phyloP scores from a whole-genome alignment of 2,113 vertebrate genomes.

The Atlantisia rogersi region DNA sequence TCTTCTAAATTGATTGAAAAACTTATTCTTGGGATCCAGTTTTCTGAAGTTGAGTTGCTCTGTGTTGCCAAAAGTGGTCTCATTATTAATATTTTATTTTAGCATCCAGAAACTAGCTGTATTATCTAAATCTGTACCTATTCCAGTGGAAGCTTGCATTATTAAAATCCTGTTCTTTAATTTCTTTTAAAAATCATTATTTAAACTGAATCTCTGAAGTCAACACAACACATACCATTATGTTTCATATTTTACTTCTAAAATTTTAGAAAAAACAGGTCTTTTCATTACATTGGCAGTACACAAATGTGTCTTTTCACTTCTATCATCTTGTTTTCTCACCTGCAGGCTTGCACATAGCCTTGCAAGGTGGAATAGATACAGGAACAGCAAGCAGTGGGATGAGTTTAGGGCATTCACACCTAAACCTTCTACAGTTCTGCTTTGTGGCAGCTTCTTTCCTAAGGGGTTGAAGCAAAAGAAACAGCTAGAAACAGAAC shows the following conservation, averaged over 20 bases:
- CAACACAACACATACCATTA: neutral
- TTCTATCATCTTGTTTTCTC: neutral
- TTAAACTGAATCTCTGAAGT: neutral
- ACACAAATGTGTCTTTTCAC: neutral
- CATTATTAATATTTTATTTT: neutral
- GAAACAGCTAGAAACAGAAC: neutral
- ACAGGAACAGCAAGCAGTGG: neutral
- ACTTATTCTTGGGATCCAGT: neutral
- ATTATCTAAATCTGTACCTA: neutral
- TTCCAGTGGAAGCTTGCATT: neutral
- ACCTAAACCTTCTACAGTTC: neutral
- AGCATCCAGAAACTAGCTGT: neutral
- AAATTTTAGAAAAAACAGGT: neutral
- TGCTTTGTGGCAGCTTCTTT: neutral
- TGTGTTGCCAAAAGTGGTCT: neutral
- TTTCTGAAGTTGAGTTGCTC: neutral
- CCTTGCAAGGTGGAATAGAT: neutral
- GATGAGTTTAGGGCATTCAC: neutral
- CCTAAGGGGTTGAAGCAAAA: neutral
- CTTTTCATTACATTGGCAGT: neutral
- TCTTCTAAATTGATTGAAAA: neutral
- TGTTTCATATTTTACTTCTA: neutral
- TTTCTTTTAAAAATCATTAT: neutral
- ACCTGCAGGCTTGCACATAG: neutral
- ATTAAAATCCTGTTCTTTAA: neutral